These are phyloP conservation scores for Ephydatia muelleri DNA, from an alignment of 37 sponge, comb jelly and placozoan species.

Conservation along the genomic window DNA sequence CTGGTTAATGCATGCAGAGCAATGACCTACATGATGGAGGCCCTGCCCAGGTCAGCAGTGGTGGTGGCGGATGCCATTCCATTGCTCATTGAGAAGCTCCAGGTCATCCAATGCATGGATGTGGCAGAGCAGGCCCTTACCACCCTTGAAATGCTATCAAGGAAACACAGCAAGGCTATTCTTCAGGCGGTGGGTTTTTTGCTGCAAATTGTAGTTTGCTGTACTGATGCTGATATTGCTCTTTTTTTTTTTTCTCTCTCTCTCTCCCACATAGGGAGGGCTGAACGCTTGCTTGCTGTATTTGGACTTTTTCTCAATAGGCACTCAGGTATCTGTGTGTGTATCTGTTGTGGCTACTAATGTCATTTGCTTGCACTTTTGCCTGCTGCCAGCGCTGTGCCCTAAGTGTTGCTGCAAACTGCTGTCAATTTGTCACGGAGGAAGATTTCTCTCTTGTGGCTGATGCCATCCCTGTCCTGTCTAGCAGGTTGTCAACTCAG, in stretches of 20 bases:
- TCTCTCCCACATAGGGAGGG: constrained; percentile 87
- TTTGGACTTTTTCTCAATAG: constrained; percentile 95
- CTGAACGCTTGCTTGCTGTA: constrained; percentile 83
- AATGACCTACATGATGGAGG: constrained; percentile 97
- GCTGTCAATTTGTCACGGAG: constrained; percentile 80
- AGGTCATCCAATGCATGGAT: constrained; percentile 94
- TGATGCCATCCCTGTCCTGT: constrained; percentile 75
- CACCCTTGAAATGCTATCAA: constrained; percentile 88
- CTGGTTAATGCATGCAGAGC: constrained; percentile 94
- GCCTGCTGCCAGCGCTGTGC: constrained; percentile 72
- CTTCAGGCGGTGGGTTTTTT: constrained; percentile 82
- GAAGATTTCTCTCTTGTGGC: constrained; percentile 75
- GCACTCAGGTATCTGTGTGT: constrained; percentile 69
- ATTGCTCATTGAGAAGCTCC: constrained; percentile 77
- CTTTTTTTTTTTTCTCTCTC: neutral
- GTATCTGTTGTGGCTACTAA: neutral
- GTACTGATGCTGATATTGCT: neutral
- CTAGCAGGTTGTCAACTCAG: constrained; percentile 59
- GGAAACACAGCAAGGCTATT: constrained; percentile 79
- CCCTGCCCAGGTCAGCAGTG: constrained; percentile 75
- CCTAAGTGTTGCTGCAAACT: constrained; percentile 89
- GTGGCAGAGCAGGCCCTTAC: constrained; percentile 97
- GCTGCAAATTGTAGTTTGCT: neutral
- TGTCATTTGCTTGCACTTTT: neutral
- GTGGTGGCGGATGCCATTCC: constrained; percentile 82